Evolutionary conservation across 2,113 vertebrate genomes (phyloP), one percentile per base, ranked within the genome.

Genomic region (Aldabrachelys gigantea): DNA sequence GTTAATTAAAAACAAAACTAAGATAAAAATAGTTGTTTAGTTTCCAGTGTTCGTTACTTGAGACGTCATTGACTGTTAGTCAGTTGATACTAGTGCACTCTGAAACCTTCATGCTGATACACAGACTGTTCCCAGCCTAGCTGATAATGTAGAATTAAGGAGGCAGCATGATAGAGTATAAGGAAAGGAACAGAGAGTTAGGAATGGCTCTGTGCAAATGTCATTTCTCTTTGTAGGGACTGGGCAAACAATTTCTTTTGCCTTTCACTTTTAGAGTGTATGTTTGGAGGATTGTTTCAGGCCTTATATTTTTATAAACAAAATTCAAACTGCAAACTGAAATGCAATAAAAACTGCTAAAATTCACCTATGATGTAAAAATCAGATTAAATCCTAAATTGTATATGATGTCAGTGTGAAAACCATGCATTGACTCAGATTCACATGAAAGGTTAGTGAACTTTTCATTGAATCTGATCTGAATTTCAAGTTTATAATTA

Each of bases 261-360:
- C 44, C 49, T 94, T 94, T 96, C 84, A 13, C 75, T 96, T 87
- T 91, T 76, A 24, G 82, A 96, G 95, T 93, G 92, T 79, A 81
- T 96, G 78, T 80, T 94, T 38, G 47, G 90, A 65, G 87, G 89
- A 85, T 87, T 84, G 79, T 95, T 88, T 57, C 78, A 83, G 41
- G 24, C 84, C 84, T 49, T n/a, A 91, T 79, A 35, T 89, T 94
- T 93, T 25, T 82, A 29, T 65, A 50, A 57, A 31, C 16, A 80
- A 81, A 96, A 57, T 85, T 91, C 53, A 21, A 56, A 38, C 52
- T 75, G 54, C 38, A 76, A 76, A 25, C 27, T 53, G 80, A 62
- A 85, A 84, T 14, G 10, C 80, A 49, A 17, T 69, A n/a, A 69
- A n/a, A n/a, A 69, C 31, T 17, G 50, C 85, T 91, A 78, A 31